Base-by-base conservation (phyloP, 2,113 vertebrate species). In the Hippocampus comes region DNA sequence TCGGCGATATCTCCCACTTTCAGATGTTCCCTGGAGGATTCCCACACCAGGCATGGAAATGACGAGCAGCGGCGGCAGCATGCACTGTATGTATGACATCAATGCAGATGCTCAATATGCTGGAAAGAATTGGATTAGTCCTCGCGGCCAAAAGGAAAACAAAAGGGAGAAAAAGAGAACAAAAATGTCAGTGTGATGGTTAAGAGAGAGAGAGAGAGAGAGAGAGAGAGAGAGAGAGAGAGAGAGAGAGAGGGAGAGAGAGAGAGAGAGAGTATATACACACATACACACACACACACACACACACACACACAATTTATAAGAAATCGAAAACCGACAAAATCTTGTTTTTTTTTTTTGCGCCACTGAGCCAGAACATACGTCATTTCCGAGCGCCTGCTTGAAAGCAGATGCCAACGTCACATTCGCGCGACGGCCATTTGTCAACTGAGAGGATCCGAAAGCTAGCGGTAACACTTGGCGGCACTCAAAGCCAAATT, bases 1-100 rank as follows among this genome's bases (percentile, higher is more conserved):
- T 88, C 83, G 76, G 84, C 76, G 86, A 87, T 90, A 90, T 89
- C 85, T 87, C 84, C 63, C 76, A 72, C 46, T 81, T 86, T 87
- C 89, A 86, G 81, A 87, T 81, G 76, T 57, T 89, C 86, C 83
- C 89, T 88, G 80, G 82, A 80, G 89, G 86, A 89, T 86, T 81
- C 78, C 84, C 76, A 88, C 80, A 85, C 76, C 71, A 71, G 67
- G 72, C 85, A 86, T 81, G 68, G 77, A 89, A 90, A 89, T 86
- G 77, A 86, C 75, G 20, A 84, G 76, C 69, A 72, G 78, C 70
- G 75, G 63, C 70, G 63, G 77, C 48, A 17, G 48, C 43, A 46
- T 9, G 9, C 43, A 46, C 43, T 46, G 43, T 9, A 46, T 48
- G 12, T 48, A 15, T 48, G 46, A 15, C 46, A 15, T 15, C 5